Percentiles rank a stretch among this genome's conserved stretches.
Conservation (phyloP, 1,140 invertebrate genomes). For the Polypedilum pembai region DNA sequence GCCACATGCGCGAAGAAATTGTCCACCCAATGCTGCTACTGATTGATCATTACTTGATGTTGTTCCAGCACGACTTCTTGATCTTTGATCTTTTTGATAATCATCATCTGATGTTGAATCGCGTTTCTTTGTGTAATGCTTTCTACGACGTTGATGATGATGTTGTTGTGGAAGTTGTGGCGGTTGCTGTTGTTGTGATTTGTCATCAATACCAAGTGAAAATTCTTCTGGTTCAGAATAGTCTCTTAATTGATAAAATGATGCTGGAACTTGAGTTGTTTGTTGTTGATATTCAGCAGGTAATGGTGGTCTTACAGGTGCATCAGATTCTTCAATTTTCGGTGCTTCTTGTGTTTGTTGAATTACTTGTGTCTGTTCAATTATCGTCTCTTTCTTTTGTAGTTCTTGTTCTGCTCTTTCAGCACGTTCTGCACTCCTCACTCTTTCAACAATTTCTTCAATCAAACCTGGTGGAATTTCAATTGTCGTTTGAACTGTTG, state of each 20-base stretch:
- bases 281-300: constrained; percentile 32
- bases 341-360: constrained; percentile 30
- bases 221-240: constrained; percentile 44
- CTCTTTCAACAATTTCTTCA: constrained; percentile 50
- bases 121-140: constrained; percentile 42
- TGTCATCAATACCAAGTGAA: too few relatives aligned
- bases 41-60: constrained; percentile 42
- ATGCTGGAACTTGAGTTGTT: constrained; percentile 39
- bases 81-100: constrained; percentile 42
- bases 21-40: constrained; percentile 54
- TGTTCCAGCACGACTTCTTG: constrained; percentile 40
- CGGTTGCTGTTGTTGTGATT: too few relatives aligned
- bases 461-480: constrained; percentile 56
- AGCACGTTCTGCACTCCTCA: constrained; percentile 35
- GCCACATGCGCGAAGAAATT: constrained; percentile 57
- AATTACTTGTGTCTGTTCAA: constrained; percentile 14
- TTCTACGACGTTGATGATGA: constrained; percentile 35
- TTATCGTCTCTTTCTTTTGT: constrained; percentile 28
- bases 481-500: constrained; percentile 50
- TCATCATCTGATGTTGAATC: constrained; percentile 49
- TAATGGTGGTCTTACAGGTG: constrained; percentile 33
- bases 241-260: constrained; percentile 44
- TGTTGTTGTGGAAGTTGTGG: constrained; percentile 33
- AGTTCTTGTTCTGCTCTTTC: constrained; percentile 21
- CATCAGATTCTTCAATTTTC: constrained; percentile 28